Percentiles rank a stretch among this genome's conserved stretches.
Evolutionary conservation across 2,113 vertebrate genomes (phyloP).

Genomic region (Chloroceryle aenea): DNA sequence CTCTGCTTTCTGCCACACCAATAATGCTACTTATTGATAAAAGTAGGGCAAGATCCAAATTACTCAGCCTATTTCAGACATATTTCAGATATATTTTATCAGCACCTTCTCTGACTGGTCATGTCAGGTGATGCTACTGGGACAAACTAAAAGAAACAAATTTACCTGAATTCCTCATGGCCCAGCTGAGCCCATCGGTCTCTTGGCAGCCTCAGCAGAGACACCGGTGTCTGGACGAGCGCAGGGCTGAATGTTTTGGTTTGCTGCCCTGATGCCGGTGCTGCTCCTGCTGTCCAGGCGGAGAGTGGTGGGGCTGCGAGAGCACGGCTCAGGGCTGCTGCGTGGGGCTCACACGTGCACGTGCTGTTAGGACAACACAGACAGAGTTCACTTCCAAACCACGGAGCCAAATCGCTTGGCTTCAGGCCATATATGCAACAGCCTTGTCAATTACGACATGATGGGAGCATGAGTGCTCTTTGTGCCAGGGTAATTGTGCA

Average conservation of each 20-base stretch:
- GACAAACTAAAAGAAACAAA: background rate
- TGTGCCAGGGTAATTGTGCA: background rate
- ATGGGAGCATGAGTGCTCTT: background rate
- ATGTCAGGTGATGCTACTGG: background rate
- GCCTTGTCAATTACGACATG: background rate
- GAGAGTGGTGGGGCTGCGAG: background rate
- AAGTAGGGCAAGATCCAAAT: background rate
- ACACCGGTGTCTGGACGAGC: background rate
- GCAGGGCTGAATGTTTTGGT: background rate
- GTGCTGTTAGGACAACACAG: background rate
- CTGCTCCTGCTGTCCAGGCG: background rate
- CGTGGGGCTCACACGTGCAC: fast-evolving
- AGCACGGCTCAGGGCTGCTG: background rate
- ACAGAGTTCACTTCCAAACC: background rate
- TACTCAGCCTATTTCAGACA: background rate
- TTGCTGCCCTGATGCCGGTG: background rate
- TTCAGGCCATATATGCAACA: background rate
- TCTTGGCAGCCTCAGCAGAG: background rate
- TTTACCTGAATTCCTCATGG: background rate
- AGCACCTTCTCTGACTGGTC: background rate
- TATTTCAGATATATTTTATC: background rate
- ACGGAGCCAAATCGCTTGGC: background rate
- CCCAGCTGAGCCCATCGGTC: background rate
- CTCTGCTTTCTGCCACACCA: background rate
- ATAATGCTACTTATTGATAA: background rate